These are phyloP conservation scores for Hymenopus coronatus DNA, from an alignment of 2,888 invertebrate species.

Conservation along the genomic window DNA sequence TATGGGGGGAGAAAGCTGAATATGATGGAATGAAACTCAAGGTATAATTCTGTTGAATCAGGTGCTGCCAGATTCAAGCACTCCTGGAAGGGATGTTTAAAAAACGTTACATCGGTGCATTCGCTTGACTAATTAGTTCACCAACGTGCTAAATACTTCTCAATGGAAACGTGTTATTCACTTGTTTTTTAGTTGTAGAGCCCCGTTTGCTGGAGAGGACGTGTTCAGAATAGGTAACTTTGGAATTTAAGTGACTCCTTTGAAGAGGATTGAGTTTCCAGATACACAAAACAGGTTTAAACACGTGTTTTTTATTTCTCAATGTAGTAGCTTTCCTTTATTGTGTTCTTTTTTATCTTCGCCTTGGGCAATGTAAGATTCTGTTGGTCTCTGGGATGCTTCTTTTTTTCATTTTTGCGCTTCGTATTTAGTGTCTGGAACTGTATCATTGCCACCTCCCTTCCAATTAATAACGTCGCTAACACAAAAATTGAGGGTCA, in stretches of 20 bases:
- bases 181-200: background rate
- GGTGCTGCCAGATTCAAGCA: background rate
- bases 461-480: constrained; percentile 9
- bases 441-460: background rate
- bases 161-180: background rate
- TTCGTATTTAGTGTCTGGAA: background rate
- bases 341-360: background rate
- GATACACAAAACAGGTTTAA: background rate
- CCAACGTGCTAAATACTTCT: background rate
- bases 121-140: background rate
- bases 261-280: background rate
- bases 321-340: background rate
- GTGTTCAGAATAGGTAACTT: background rate
- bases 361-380: background rate
- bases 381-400: background rate
- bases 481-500: background rate
- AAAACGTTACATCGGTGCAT: background rate
- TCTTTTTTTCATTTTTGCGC: background rate
- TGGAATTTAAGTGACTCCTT: background rate
- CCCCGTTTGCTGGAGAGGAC: background rate
- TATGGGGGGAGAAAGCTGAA: background rate
- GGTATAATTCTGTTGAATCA: background rate
- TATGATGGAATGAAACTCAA: background rate
- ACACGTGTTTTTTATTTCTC: background rate
- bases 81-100: background rate